Percentiles rank a stretch among this genome's conserved stretches.
These are phyloP conservation scores for Salmo trutta DNA, from an alignment of 2,797 vertebrate genomes.

Conservation along the genomic window DNA sequence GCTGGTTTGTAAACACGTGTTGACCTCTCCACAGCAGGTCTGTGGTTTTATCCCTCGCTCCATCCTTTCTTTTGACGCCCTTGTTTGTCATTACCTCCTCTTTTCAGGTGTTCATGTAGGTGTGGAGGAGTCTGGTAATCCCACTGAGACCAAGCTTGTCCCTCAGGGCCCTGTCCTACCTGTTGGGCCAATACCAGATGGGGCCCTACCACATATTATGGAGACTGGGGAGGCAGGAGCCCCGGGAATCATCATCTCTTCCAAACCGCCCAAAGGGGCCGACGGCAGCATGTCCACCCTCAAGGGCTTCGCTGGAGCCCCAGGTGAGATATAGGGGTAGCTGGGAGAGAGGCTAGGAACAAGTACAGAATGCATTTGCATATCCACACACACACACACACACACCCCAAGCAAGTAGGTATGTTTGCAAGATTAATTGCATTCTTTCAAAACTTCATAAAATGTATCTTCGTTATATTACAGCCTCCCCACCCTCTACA, in stretches of 20 bases:
- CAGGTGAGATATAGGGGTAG: constrained; percentile 72
- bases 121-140: constrained; percentile 35
- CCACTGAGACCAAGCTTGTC: constrained; percentile 13
- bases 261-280: constrained; percentile 71
- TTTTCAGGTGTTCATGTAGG: constrained; percentile 55
- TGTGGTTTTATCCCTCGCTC: constrained; percentile 30
- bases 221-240: constrained; percentile 91
- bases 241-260: constrained; percentile 80
- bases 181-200: constrained; percentile 30
- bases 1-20: constrained; percentile 12
- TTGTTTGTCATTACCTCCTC: constrained; percentile 4
- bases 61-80: constrained; percentile 3
- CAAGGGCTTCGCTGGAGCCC: constrained; percentile 87
- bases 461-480: constrained; percentile 9
- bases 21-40: constrained; percentile 41
- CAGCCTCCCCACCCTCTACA: constrained; percentile 61
- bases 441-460: neutral
- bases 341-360: neutral
- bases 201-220: constrained; percentile 63
- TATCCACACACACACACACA: neutral
- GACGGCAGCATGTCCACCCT: constrained; percentile 75
- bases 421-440: neutral
- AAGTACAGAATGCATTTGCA: neutral
- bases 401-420: too few relatives aligned
- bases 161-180: constrained; percentile 20